Conservation (phyloP, 92 coral and sea anemone genomes). For the Actinernus sp. region DNA sequence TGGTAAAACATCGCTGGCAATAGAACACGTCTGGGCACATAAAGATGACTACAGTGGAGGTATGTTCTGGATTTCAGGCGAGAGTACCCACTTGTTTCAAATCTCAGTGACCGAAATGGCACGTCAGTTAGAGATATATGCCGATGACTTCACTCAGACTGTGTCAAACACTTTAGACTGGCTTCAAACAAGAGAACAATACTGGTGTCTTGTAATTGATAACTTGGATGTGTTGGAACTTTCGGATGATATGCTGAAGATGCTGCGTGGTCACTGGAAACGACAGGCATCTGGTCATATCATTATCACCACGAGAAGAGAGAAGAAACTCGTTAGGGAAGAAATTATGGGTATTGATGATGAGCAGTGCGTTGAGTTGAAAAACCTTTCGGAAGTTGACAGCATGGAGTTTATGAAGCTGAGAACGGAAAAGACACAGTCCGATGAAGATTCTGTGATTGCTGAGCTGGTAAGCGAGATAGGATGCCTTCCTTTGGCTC, state of each 20-base stretch:
- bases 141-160: slow-evolving; percentile 50
- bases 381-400: slow-evolving; percentile 52
- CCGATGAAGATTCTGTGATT: slow-evolving; percentile 10
- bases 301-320: slow-evolving; percentile 81
- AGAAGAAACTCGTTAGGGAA: slow-evolving; percentile 46
- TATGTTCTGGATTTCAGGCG: slow-evolving; percentile 91
- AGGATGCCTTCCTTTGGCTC: slow-evolving; percentile 85
- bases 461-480: slow-evolving; percentile 62
- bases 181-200: slow-evolving; percentile 26
- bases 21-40: slow-evolving; percentile 69
- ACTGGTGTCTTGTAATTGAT: slow-evolving; percentile 79
- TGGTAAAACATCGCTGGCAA: slow-evolving; percentile 86
- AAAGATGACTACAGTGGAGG: slow-evolving; percentile 73
- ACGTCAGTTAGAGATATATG: slow-evolving; percentile 59
- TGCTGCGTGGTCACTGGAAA: slow-evolving; percentile 79
- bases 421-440: slow-evolving; percentile 40
- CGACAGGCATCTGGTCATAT: slow-evolving; percentile 66
- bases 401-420: slow-evolving; percentile 53
- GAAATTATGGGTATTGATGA: slow-evolving; percentile 49
- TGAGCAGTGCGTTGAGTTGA: slow-evolving; percentile 55
- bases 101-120: slow-evolving; percentile 74
- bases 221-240: slow-evolving; percentile 73
- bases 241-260: slow-evolving; percentile 64
- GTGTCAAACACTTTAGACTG: slow-evolving; percentile 64
- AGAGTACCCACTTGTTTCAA: slow-evolving; percentile 56